These are phyloP conservation scores for Eilema caniola DNA, from an alignment of 2,888 invertebrate genomes.

Conservation along the genomic window DNA sequence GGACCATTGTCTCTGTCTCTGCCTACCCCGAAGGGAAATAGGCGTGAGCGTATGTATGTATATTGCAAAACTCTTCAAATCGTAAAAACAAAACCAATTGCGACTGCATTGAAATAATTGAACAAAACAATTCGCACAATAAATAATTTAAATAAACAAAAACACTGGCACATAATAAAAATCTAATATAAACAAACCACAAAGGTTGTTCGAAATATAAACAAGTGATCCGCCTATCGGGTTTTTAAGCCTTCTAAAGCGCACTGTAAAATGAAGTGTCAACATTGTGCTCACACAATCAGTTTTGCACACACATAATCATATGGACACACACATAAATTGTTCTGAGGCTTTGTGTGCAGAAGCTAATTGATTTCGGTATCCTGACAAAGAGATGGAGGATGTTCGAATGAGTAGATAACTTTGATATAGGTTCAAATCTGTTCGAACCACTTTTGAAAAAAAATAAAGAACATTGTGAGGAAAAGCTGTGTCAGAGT, in stretches of 20 bases:
- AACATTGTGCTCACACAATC: conserved; percentile 59
- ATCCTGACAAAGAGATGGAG: conserved; percentile 46
- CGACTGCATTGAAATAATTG: neutral
- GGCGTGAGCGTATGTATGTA: too few species aligned
- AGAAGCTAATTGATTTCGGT: conserved; percentile 77
- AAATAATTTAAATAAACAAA: conserved; percentile 13
- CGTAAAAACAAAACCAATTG: neutral
- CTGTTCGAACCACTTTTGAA: neutral
- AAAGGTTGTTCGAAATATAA: conserved; percentile 22
- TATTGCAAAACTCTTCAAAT: neutral
- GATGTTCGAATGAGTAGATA: neutral
- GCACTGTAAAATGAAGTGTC: conserved; percentile 53
- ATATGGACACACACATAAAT: conserved; percentile 67
- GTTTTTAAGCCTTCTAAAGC: conserved; percentile 52
- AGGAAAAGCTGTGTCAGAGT: too few species aligned
- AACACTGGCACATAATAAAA: conserved; percentile 19
- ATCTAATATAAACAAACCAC: conserved; percentile 17
- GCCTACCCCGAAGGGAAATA: too few species aligned
- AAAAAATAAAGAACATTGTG: neutral
- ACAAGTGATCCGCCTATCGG: conserved; percentile 34
- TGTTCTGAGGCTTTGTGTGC: conserved; percentile 66
- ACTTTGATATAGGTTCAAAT: neutral
- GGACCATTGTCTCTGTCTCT: too few species aligned
- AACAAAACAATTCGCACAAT: neutral
- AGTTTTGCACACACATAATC: conserved; percentile 61